phyloP scores from a whole-genome alignment of 2,797 vertebrate species.

The Sebastolobus alascanus region DNA sequence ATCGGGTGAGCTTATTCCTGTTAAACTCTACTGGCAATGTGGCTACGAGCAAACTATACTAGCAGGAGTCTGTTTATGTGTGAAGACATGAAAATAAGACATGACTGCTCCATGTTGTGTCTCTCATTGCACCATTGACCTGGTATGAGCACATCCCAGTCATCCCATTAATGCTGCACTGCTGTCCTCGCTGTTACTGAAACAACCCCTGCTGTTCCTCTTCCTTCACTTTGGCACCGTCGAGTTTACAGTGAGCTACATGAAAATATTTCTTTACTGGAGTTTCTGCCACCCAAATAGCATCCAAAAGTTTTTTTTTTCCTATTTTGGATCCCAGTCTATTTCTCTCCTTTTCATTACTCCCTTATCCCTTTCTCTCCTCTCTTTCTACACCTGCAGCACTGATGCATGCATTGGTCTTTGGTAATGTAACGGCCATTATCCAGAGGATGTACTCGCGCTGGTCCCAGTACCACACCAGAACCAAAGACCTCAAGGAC shows the following conservation, averaged over 20 bases:
- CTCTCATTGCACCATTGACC: conserved; percentile 2
- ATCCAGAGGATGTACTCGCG: conserved; percentile 99
- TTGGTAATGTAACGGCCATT: conserved; percentile 98
- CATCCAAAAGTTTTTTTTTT: not conserved
- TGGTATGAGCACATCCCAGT: conserved; percentile 21
- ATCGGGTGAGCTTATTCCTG: not conserved
- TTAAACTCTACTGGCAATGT: not conserved
- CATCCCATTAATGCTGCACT: conserved; percentile 7
- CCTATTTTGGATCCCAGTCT: conserved; percentile 4
- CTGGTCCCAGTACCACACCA: conserved; percentile 98
- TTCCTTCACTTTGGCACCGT: not conserved
- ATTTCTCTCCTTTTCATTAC: conserved; percentile 11
- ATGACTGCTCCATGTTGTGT: not conserved
- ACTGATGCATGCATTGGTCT: conserved; percentile 97
- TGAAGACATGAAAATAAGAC: not conserved
- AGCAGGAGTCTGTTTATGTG: not conserved
- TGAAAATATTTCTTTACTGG: not conserved
- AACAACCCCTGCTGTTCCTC: conserved; percentile 12
- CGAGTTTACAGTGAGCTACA: conserved; percentile 1
- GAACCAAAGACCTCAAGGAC: conserved; percentile 98
- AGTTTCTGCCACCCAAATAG: conserved; percentile 6
- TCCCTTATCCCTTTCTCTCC: not conserved
- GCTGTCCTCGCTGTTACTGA: not conserved
- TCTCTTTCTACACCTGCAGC: conserved; percentile 78
- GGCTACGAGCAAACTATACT: not conserved